phyloP scores from a whole-genome alignment of 2,797 vertebrate genomes.

The Huso huso region DNA sequence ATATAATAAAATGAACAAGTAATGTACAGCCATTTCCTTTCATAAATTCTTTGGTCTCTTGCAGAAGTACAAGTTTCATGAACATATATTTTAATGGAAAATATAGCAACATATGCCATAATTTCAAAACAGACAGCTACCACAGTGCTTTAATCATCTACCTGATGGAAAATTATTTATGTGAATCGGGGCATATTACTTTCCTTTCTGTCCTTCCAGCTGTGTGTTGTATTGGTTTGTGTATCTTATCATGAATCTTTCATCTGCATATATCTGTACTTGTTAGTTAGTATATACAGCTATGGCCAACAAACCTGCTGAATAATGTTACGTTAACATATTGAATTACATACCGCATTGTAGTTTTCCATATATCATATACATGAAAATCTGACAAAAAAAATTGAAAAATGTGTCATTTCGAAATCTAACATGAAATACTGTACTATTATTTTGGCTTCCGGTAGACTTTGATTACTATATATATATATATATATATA shows the following conservation, averaged over 20 bases:
- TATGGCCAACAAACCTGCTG: too few relatives aligned
- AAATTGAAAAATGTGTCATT: too few relatives aligned
- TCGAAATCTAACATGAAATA: too few relatives aligned
- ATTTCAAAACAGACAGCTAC: slow-evolving; percentile 44
- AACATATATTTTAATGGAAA: slow-evolving; percentile 44
- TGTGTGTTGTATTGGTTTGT: slow-evolving; percentile 16
- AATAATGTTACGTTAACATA: too few relatives aligned
- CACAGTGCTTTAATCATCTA: slow-evolving; percentile 38
- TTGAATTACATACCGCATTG: too few relatives aligned
- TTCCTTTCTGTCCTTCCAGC: slow-evolving; percentile 35
- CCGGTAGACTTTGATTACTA: too few relatives aligned
- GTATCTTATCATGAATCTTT: slow-evolving; percentile 22
- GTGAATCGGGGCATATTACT: slow-evolving; percentile 27
- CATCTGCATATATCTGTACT: slow-evolving; percentile 21
- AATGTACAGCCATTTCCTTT: slow-evolving; percentile 54
- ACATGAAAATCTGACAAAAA: too few relatives aligned
- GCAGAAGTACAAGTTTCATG: slow-evolving; percentile 34
- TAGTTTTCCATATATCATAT: too few relatives aligned
- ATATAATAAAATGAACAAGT: slow-evolving; percentile 56
- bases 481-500: too few relatives aligned
- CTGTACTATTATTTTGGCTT: too few relatives aligned
- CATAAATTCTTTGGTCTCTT: slow-evolving; percentile 52
- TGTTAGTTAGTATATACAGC: background rate
- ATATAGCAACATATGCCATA: slow-evolving; percentile 36
- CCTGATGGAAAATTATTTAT: slow-evolving; percentile 41